Evolutionary conservation across 2,113 vertebrate genomes (phyloP), one percentile per base, ranked within the genome.

Genomic region (Nothobranchius kuhntae): DNA sequence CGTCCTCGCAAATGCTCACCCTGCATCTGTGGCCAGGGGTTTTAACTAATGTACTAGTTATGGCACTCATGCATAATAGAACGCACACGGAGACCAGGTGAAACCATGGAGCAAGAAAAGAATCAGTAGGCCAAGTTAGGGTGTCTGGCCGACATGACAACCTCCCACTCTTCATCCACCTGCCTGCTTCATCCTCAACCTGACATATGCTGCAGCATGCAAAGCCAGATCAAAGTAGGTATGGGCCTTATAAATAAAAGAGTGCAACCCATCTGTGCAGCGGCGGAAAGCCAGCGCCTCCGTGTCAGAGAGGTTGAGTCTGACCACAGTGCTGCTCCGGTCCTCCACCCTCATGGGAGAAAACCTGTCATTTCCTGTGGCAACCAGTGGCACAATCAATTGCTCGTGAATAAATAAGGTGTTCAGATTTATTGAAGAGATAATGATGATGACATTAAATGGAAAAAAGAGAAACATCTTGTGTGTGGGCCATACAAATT

Each of bases 181-280:
- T 48, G 53, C 71, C 68, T 30, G 54, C 66, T 57, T 68, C 53
- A 55, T 62, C 70, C 56, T 40, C 38, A 40, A 40, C 9, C 38
- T 40, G 71, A 82, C 84, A 73, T 82, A 72, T 65, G 75, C 71
- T 60, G 71, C 69, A 81, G 15, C 82, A 88, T 81, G 68, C 83
- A 80, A 83, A 87, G 78, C 77, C 73, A 86, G 87, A 91, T 92
- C 87, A 90, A 91, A 89, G 88, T 86, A 79, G 77, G 83, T 59
- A 78, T 72, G 67, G 73, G 77, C 80, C 89, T 91, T 84, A 90
- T 91, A 86, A 91, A 92, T 91, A 90, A 89, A 91, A 91, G 75
- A 91, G 81, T 42, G 66, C 60, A 77, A 81, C 75, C 89, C 88
- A 90, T 90, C 87, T 91, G 85, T 89, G 85, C 78, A 56, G 71